Evolutionary conservation across 2,888 invertebrate genomes (phyloP), one percentile per base, ranked within the genome.

Genomic region (Tenthredo notha): DNA sequence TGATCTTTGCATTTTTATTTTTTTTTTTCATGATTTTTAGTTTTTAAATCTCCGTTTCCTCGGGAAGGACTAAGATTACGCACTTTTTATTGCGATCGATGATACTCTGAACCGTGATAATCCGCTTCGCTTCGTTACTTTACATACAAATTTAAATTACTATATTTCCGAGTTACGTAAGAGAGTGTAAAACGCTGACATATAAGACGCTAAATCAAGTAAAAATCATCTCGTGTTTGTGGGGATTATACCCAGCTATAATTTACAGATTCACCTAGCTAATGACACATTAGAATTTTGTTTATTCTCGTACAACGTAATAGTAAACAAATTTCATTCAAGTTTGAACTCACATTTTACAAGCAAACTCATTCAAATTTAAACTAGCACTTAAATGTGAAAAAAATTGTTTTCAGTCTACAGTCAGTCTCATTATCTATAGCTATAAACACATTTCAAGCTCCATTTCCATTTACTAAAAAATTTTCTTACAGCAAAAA

Each of bases 261-360:
- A 9, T 37, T 70, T n/a, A 15, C n/a, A 25, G n/a, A 70, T 37
- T 37, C 15, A n/a, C n/a, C 15, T 9, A 37, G 18, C 15, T 37
- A 7, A 67, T 67, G 67, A 67, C 29, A 54, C n/a, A 54, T 54
- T 12, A 21, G 25, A 61, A 25, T 61, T 21, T 25, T 25, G 25
- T 25, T 25, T 9, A 25, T 7, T 29, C 70, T 70, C 70, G 15
- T 37, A 70, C 10, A 5, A 3, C 21, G 4, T 61, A 61, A 12
- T 25, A 61, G 33, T 70, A n/a, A 70, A 37, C 33, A n/a, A 70
- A 37, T 40, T 70, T 37, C 33, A 70, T 70, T 70, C 70, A 40
- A 70, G 25, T 25, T 61, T 61, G 10, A 25, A 12, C 61, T 0
- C 21, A 61, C 12, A 61, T 4, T 61, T 61, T 12, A 25, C 4